Evolutionary conservation across 2,888 invertebrate species (phyloP).

Genomic region (Formica aserva): DNA sequence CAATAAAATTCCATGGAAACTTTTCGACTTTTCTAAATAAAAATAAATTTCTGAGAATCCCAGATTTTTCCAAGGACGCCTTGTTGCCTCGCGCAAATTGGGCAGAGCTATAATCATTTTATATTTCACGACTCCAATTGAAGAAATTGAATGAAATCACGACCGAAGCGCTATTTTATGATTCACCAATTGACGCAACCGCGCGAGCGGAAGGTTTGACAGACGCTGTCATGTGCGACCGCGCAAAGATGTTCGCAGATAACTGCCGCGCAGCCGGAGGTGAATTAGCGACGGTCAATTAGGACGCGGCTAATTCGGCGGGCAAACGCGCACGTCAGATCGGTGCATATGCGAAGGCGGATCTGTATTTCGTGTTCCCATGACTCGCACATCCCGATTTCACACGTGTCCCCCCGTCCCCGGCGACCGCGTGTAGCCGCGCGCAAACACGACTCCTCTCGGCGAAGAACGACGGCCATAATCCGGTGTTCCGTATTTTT

Average conservation of each 20-base stretch:
- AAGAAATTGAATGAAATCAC: conserved; percentile 31
- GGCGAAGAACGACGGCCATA: conserved; percentile 32
- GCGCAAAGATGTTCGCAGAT: conserved; percentile 8
- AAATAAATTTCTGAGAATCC: background rate
- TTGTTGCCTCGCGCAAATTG: background rate
- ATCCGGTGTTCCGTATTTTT: conserved; percentile 31
- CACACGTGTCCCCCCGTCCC: conserved; percentile 67
- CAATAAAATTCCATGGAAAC: background rate
- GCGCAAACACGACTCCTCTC: conserved; percentile 22
- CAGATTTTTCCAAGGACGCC: background rate
- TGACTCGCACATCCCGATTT: conserved; percentile 62
- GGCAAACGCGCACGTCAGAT: conserved; percentile 49
- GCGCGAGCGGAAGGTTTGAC: conserved; percentile 42
- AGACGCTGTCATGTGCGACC: conserved; percentile 13
- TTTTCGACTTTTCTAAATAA: background rate
- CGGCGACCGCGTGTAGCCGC: background rate
- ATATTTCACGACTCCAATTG: conserved; percentile 28
- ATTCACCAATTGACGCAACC: background rate
- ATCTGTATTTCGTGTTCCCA: conserved; percentile 75
- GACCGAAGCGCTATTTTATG: conserved; percentile 30
- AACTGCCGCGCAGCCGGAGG: conserved; percentile 36
- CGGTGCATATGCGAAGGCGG: conserved; percentile 72
- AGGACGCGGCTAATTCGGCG: conserved; percentile 71
- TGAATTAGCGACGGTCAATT: conserved; percentile 74
- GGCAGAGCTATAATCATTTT: background rate